phyloP scores from a whole-genome alignment of 2,797 vertebrate species.

The Avahi laniger region DNA sequence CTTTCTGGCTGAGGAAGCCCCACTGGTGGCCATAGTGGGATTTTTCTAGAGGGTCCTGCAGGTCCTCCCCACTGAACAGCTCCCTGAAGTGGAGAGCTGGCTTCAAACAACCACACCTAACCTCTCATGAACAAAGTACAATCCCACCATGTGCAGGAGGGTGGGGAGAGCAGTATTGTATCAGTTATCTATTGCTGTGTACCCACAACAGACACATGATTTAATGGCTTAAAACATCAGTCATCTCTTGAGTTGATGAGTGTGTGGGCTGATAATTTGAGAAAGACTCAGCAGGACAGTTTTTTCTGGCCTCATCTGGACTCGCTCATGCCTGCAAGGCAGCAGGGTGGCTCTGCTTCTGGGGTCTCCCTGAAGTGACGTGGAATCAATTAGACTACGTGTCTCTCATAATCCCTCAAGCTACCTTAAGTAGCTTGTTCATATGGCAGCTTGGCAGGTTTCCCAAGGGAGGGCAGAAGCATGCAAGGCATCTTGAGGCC shows the following conservation, averaged over 20 bases:
- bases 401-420: not conserved
- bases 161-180: not conserved
- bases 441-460: not conserved
- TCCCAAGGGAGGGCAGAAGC: not conserved
- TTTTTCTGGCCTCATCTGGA: not conserved
- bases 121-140: not conserved
- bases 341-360: not conserved
- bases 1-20: not conserved
- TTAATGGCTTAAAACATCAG: not conserved
- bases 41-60: not conserved
- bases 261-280: not conserved
- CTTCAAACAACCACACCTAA: not conserved
- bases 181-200: not conserved
- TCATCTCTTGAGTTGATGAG: not conserved
- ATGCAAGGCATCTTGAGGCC: not conserved
- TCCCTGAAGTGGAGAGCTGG: not conserved
- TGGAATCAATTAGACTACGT: not conserved
- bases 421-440: not conserved
- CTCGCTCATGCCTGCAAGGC: too few species aligned
- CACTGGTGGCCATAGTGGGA: not conserved
- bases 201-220: not conserved
- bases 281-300: not conserved
- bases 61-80: rapidly evolving
- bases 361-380: not conserved
- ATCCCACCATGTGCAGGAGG: not conserved